phyloP scores from a whole-genome alignment of 53 echinoderm and acorn worm species.

The Actinopyga echinites region DNA sequence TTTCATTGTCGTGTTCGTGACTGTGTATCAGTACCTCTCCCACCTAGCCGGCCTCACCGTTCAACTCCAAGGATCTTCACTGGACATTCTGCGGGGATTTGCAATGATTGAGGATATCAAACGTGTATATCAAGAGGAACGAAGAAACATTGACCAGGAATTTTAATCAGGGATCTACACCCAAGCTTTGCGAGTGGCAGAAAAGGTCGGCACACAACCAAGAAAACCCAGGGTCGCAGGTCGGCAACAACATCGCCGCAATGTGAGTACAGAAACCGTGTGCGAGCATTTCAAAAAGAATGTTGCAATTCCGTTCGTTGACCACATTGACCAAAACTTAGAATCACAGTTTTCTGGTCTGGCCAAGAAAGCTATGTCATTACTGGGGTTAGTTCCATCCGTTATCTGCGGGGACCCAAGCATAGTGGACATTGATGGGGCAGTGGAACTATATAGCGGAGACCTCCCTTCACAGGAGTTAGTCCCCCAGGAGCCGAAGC shows the following conservation, averaged over 20 bases:
- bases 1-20: conserved; percentile 51
- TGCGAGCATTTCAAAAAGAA: neutral
- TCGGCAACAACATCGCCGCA: neutral
- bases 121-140: conserved; percentile 32
- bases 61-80: conserved; percentile 39
- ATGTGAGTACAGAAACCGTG: neutral
- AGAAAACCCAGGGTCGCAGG: neutral
- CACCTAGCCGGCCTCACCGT: conserved; percentile 59
- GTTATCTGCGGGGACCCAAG: too few species aligned
- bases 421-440: too few species aligned
- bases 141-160: conserved; percentile 21
- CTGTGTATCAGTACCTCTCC: conserved; percentile 59
- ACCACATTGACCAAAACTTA: neutral
- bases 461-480: too few species aligned
- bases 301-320: neutral
- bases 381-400: neutral
- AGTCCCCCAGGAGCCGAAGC: too few species aligned
- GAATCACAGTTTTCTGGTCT: neutral
- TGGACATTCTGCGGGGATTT: conserved; percentile 50
- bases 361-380: neutral
- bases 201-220: conserved; percentile 20
- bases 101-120: conserved; percentile 46
- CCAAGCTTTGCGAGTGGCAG: conserved; percentile 43
- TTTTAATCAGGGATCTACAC: conserved; percentile 38
- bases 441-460: too few species aligned